Evolutionary conservation across 2,797 vertebrate genomes (phyloP).

Genomic region (Spondyliosoma cantharus): DNA sequence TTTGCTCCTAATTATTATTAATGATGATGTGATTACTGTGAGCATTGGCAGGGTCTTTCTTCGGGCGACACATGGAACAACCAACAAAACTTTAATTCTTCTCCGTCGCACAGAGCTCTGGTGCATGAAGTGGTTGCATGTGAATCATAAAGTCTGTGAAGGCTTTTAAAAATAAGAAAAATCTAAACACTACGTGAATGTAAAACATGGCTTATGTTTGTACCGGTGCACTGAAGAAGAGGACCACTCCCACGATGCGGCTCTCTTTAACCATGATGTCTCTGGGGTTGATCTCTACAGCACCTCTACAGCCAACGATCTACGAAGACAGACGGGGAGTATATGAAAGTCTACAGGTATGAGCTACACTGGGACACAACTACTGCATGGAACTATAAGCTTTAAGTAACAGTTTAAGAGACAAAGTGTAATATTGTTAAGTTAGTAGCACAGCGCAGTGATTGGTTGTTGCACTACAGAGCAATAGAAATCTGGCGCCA

Average conservation of each 20-base stretch:
- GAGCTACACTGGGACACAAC: not conserved
- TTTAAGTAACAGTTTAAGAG: not conserved
- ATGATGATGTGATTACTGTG: not conserved
- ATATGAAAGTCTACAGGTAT: not conserved
- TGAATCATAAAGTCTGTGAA: not conserved
- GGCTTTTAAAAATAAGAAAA: not conserved
- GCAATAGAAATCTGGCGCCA: not conserved
- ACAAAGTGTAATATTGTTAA: too few species aligned
- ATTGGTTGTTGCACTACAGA: not conserved
- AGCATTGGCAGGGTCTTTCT: not conserved
- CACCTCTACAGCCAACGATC: constrained; percentile 90
- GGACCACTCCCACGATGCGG: constrained; percentile 87
- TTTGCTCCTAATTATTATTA: not conserved
- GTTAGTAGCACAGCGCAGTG: too few species aligned
- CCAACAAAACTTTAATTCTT: not conserved
- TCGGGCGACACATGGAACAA: not conserved
- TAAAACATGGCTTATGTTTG: constrained; percentile 12
- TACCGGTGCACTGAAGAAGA: constrained; percentile 87
- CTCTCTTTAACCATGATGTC: constrained; percentile 91
- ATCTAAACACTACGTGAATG: not conserved
- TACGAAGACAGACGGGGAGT: constrained; percentile 57
- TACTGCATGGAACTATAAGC: not conserved
- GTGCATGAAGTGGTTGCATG: not conserved
- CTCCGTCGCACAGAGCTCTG: not conserved
- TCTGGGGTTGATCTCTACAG: constrained; percentile 90